Base-by-base conservation (phyloP, 2,888 invertebrate genomes). In the Julus scandinavius region DNA sequence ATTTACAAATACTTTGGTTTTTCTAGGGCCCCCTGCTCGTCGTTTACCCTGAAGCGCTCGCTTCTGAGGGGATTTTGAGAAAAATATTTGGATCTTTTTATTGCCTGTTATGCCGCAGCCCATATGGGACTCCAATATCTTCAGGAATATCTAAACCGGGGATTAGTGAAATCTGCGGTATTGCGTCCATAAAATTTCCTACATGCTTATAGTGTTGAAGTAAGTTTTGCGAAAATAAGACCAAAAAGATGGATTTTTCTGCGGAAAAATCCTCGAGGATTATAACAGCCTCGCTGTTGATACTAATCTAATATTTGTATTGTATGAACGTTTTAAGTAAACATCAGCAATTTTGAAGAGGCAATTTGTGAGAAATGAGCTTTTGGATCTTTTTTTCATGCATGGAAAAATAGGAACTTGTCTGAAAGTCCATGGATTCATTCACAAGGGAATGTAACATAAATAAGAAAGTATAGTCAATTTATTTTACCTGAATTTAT, bases 31-130 rank as follows among this genome's bases (percentile, higher is more conserved):
- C 80, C 80, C 80, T 80, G 80, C 80, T 38, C 80, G 29, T 80
- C 29, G 38, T 80, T 80, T 80, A 80, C 80, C 80, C 80, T 80
- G 38, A 80, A 80, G 80, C 80, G 80, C 29, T 38, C 29, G 11
- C 80, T 80, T 80, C 80, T 80, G 80, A 80, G 80, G 45, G 80
- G 80, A 80, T 80, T 80, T 80, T 38, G 3, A 20, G 13, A 7
- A 80, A 80, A 80, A 38, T 38, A 38, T 80, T 80, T 80, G 80
- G 80, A 80, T 38, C 80, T 80, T 80, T 80, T 80, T 80, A 80
- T 80, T 80, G 80, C 38, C 7, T 80, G 80, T 80, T 80, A 29
- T 80, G 80, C 80, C 80, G 80, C 80, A 80, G 38, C 80, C 80
- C 80, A 80, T 80, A 80, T 80, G 80, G 80, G 80, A 13, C 80